Percentiles rank a stretch among this genome's conserved stretches.
Conservation (phyloP, 2,797 vertebrate species). For the Tokudaia tokunoshimensis region DNA sequence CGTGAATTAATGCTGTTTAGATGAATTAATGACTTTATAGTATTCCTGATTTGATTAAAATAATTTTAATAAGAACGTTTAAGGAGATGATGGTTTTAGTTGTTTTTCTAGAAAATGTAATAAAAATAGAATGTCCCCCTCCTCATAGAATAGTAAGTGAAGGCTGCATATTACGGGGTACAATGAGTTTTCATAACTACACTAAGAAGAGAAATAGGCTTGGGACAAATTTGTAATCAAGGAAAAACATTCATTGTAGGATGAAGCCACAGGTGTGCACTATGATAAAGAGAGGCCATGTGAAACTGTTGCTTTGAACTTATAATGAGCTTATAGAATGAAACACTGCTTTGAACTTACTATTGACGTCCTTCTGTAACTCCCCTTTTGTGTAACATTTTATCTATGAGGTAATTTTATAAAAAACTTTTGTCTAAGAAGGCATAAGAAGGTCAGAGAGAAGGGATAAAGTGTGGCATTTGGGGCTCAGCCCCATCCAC, state of each 20-base stretch:
- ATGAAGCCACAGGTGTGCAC: background rate
- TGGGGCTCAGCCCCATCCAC: background rate
- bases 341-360: background rate
- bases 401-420: background rate
- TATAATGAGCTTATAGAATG: background rate
- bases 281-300: background rate
- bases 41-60: background rate
- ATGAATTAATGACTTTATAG: background rate
- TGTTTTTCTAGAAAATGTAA: background rate
- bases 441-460: background rate
- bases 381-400: background rate
- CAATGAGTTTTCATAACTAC: background rate
- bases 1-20: background rate
- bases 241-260: background rate
- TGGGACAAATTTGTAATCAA: background rate
- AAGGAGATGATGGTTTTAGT: background rate
- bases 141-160: background rate
- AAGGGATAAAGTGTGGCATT: background rate
- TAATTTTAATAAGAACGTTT: background rate
- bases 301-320: background rate
- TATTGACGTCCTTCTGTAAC: background rate
- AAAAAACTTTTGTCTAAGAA: background rate
- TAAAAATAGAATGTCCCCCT: background rate
- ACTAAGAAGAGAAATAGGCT: background rate
- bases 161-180: background rate